These are phyloP conservation scores for Enteromius argenteus DNA, from an alignment of 2,797 vertebrate genomes.

Conservation along the genomic window DNA sequence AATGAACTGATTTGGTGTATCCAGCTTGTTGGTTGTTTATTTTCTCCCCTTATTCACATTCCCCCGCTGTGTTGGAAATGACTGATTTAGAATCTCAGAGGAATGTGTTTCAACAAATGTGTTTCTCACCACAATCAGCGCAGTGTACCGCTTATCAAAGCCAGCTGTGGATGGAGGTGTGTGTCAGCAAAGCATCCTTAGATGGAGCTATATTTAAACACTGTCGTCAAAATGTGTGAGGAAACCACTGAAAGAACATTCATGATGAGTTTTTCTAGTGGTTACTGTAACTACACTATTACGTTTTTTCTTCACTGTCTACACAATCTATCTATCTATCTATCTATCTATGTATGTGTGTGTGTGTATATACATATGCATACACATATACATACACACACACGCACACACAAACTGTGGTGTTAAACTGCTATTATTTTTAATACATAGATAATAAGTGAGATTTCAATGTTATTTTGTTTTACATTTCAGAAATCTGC, in stretches of 20 bases:
- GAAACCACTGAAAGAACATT: conserved; percentile 6
- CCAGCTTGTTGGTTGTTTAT: conserved; percentile 4
- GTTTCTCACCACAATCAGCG: conserved; percentile 32
- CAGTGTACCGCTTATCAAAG: conserved; percentile 43
- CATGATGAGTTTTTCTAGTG: not conserved
- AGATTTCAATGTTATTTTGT: too few relatives aligned
- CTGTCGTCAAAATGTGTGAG: conserved; percentile 7
- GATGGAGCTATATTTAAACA: conserved; percentile 55
- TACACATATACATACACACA: too few relatives aligned
- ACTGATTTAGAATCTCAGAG: conserved; percentile 39
- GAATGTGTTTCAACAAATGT: conserved; percentile 55
- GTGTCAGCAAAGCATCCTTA: conserved; percentile 31
- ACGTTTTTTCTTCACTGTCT: not conserved
- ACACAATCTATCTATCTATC: too few relatives aligned
- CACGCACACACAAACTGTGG: not conserved
- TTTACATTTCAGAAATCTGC: not conserved
- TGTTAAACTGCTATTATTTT: not conserved
- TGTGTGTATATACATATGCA: too few relatives aligned
- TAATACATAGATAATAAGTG: not conserved
- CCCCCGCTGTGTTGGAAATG: conserved; percentile 37
- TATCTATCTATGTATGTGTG: too few relatives aligned
- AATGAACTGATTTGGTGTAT: conserved; percentile 15
- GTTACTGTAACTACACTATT: not conserved
- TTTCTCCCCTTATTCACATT: conserved; percentile 38
- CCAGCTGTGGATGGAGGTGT: conserved; percentile 48